Conservation (phyloP, 2,113 vertebrate species). For the Sminthopsis crassicaudata region DNA sequence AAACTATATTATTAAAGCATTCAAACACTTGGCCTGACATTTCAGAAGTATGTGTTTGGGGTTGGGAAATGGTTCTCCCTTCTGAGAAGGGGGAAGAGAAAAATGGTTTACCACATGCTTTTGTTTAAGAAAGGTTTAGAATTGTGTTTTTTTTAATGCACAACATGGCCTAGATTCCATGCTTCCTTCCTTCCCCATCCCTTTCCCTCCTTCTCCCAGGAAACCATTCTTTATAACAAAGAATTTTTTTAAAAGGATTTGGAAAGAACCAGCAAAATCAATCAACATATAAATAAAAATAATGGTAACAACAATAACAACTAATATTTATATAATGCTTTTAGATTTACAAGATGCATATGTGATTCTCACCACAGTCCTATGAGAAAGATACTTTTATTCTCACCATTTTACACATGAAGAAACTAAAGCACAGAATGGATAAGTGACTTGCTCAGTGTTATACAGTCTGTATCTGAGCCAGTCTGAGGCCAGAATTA, state of each 20-base stretch:
- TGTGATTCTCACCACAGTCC: not conserved
- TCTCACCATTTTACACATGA: not conserved
- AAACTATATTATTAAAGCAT: slow-evolving; percentile 42
- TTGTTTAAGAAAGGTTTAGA: slow-evolving; percentile 35
- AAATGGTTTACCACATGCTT: not conserved
- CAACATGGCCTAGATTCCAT: not conserved
- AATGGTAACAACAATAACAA: no score
- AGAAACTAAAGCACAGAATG: not conserved
- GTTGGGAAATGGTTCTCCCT: not conserved
- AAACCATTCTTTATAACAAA: not conserved
- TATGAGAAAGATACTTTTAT: not conserved
- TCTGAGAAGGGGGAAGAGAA: not conserved
- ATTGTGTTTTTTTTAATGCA: not conserved
- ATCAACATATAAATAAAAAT: not conserved
- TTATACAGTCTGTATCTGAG: not conserved
- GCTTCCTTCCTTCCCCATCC: not conserved
- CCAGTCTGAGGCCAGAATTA: not conserved
- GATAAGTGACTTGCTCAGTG: not conserved
- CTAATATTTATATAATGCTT: not conserved
- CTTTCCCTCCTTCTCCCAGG: not conserved
- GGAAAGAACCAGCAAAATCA: not conserved
- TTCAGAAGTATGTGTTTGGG: slow-evolving; percentile 21
- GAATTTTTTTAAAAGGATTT: not conserved
- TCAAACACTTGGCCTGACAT: not conserved
- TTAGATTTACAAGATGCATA: not conserved